phyloP scores from a whole-genome alignment of 2,888 invertebrate genomes.

The Diarsia rubi region DNA sequence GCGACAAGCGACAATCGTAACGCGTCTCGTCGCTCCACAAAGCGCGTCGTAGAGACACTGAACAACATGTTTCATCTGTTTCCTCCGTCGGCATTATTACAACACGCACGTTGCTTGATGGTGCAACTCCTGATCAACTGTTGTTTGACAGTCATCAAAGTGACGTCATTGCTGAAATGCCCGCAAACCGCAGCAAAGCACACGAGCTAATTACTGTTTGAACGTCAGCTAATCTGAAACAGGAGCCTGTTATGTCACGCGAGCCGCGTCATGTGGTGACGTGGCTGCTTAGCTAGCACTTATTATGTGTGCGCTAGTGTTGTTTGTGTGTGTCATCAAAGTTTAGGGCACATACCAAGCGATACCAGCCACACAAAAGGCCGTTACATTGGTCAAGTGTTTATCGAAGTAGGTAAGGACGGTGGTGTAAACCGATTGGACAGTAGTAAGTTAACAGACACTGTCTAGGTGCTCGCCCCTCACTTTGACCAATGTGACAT shows the following conservation, averaged over 20 bases:
- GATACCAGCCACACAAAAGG: not conserved
- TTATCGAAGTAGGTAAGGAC: not conserved
- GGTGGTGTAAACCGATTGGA: no score
- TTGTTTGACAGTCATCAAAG: not conserved
- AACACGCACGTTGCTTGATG: not conserved
- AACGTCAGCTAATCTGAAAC: slow-evolving; percentile 36
- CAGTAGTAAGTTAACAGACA: no score
- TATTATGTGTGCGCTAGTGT: not conserved
- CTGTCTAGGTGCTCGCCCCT: no score
- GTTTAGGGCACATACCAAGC: not conserved
- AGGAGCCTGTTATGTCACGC: slow-evolving; percentile 20
- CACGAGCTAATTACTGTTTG: slow-evolving; percentile 36
- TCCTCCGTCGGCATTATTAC: not conserved
- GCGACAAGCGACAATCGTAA: not conserved
- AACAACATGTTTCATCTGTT: not conserved
- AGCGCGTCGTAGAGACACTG: not conserved
- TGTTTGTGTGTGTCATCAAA: not conserved
- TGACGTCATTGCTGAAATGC: slow-evolving; percentile 23
- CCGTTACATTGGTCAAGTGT: not conserved
- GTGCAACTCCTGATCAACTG: not conserved
- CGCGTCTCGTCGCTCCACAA: not conserved
- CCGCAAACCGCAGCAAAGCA: slow-evolving; percentile 39
- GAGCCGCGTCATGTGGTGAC: slow-evolving; percentile 41
- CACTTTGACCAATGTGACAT: no score
- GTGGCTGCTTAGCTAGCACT: slow-evolving; percentile 29